These are phyloP conservation scores for Caracal caracal DNA, from an alignment of 2,113 vertebrate genomes.

Conservation along the genomic window DNA sequence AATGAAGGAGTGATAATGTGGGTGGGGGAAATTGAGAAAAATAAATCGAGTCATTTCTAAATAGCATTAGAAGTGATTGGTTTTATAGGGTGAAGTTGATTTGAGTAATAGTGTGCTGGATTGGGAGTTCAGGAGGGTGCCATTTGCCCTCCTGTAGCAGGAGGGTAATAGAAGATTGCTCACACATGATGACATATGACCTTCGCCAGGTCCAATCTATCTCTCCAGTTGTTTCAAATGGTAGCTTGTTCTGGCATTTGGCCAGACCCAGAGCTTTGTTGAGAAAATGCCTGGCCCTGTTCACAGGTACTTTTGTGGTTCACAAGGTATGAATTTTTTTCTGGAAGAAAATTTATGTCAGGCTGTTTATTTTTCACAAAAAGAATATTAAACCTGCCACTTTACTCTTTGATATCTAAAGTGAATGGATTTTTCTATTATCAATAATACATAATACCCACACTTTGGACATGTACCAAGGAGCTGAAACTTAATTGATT, in stretches of 20 bases:
- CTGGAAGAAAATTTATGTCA: slow-evolving; percentile 3
- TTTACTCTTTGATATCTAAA: neutral
- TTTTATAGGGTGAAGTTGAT: neutral
- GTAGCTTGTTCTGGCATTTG: neutral
- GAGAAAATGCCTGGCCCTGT: neutral
- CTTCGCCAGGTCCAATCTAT: neutral
- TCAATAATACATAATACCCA: neutral
- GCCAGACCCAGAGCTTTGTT: neutral
- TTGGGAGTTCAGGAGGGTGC: neutral
- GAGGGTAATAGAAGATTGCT: neutral
- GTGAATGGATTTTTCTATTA: neutral
- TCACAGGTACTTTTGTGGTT: neutral
- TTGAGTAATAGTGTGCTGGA: neutral
- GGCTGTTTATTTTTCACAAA: slow-evolving; percentile 3
- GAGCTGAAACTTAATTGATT: neutral
- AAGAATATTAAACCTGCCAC: neutral
- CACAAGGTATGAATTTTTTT: neutral
- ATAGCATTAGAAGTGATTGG: neutral
- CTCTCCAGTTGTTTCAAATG: neutral
- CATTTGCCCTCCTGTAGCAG: neutral
- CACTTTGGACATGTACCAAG: neutral
- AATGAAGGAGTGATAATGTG: neutral
- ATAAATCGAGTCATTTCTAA: neutral
- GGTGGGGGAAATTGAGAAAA: neutral
- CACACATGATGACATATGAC: neutral